Conservation (phyloP, 2,888 invertebrate genomes). For the Spatulosminthurus flaviceps region DNA sequence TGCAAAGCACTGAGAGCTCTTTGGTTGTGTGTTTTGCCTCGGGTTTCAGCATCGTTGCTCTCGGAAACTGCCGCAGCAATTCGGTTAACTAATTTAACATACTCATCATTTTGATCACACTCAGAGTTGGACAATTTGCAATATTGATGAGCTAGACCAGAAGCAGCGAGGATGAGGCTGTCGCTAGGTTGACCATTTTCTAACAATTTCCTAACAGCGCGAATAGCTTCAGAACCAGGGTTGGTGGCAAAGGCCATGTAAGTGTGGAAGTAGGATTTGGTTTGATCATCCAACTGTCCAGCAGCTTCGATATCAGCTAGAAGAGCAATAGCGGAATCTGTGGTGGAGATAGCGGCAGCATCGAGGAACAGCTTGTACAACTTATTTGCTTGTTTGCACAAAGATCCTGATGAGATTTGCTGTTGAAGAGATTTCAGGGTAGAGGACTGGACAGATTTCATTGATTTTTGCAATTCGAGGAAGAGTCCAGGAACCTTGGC, state of each 20-base stretch:
- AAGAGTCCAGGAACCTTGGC: constrained; percentile 76
- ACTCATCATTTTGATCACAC: constrained; percentile 64
- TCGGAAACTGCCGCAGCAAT: constrained; percentile 51
- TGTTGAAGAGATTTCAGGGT: constrained; percentile 77
- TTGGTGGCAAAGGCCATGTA: constrained; percentile 55
- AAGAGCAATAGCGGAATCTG: constrained; percentile 79
- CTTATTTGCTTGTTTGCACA: constrained; percentile 31
- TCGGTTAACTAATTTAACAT: constrained; percentile 52
- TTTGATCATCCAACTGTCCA: constrained; percentile 51
- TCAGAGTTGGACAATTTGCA: constrained; percentile 65
- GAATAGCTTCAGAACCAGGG: constrained; percentile 54
- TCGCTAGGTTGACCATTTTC: constrained; percentile 55
- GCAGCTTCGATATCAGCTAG: constrained; percentile 74
- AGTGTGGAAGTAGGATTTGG: constrained; percentile 52
- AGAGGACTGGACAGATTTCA: constrained; percentile 75
- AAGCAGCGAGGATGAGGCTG: constrained; percentile 66
- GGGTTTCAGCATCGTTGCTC: constrained; percentile 6
- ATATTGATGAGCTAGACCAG: constrained; percentile 67
- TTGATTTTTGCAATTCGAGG: constrained; percentile 74
- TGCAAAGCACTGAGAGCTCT: constrained; percentile 76
- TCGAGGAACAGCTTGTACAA: constrained; percentile 78
- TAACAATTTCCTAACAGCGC: constrained; percentile 50
- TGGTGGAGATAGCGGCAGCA: constrained; percentile 82
- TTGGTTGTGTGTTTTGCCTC: constrained; percentile 66
- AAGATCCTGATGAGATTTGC: constrained; percentile 70